These are phyloP conservation scores for Calliphora vomitoria DNA, from an alignment of 2,888 invertebrate species.

Conservation along the genomic window DNA sequence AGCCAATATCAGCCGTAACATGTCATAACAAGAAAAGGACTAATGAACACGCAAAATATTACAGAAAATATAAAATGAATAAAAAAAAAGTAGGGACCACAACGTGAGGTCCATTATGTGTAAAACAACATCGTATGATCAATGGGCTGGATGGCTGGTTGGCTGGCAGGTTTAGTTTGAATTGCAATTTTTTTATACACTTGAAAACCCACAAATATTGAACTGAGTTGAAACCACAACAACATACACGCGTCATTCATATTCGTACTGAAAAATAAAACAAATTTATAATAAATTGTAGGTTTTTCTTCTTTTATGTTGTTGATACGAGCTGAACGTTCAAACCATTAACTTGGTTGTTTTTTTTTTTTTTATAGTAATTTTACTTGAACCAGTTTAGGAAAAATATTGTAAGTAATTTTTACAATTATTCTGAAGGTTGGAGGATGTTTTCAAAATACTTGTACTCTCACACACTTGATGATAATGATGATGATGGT, in stretches of 20 bases:
- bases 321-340: conserved; percentile 19
- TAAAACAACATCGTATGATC: conserved; percentile 59
- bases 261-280: conserved; percentile 20
- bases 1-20: conserved; percentile 27
- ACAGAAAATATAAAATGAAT: conserved; percentile 6
- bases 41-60: conserved; percentile 62
- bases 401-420: conserved; percentile 51
- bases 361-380: neutral
- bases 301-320: conserved; percentile 55
- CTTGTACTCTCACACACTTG: neutral
- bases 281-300: conserved; percentile 66
- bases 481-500: neutral
- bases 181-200: conserved; percentile 29
- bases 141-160: conserved; percentile 46
- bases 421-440: conserved; percentile 70
- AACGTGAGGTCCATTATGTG: conserved; percentile 68
- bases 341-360: conserved; percentile 18
- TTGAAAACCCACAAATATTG: conserved; percentile 58
- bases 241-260: neutral
- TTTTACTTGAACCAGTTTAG: conserved; percentile 67
- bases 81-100: conserved; percentile 45
- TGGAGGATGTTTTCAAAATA: conserved; percentile 50
- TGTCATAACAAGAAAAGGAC: conserved; percentile 70
- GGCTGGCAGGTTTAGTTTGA: too few species aligned
- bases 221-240: conserved; percentile 3